Base-by-base conservation (phyloP, 2,797 vertebrate species). In the Ctenosaura bakeri region DNA sequence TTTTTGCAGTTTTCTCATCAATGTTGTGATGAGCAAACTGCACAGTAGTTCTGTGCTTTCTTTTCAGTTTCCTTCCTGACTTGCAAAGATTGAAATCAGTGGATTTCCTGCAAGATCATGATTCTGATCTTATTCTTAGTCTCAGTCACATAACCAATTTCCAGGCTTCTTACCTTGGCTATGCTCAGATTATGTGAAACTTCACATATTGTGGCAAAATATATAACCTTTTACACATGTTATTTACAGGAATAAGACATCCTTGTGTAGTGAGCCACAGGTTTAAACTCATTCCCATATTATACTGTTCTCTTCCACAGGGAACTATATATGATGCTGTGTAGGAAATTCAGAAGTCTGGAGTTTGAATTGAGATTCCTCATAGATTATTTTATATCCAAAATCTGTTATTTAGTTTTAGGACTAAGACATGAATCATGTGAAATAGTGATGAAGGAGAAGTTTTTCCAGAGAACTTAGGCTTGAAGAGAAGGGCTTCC, bases 1-100 rank as follows among this genome's bases (percentile, higher is more conserved):
- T 93, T 71, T 90, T 13, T 81, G 8, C 42, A 80, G 62, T 56
- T 87, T 18, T 50, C 73, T 85, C 76, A 80, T 94, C 54, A 81
- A 92, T 35, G 1, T 87, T 88, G 89, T 94, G n/a, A 46, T 46
- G 42, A 46, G 42, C 42, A 46, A 88, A 93, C 50, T 46, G 42
- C 42, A 46, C 35, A 94, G 54, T 91, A 91, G 82, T 78, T 92
- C 92, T 77, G 52, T 78, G 74, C 52, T 89, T 93, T 92, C 32
- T 88, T 1, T 95, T 93, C 94, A 22, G 84, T 92, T 94, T 94
- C 93, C 92, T 95, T 92, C 42, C 87, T 85, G 91, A 89, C 91
- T 8, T 86, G 0, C 32, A 32, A 16, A 54, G 89, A 78, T 94
- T 93, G 56, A 94, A 1, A 90, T 84, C 64, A 64, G 56, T 92